Evolutionary conservation across 2,888 invertebrate species (phyloP), one percentile per base, ranked within the genome.

Genomic region (Hyppa rectilinea): DNA sequence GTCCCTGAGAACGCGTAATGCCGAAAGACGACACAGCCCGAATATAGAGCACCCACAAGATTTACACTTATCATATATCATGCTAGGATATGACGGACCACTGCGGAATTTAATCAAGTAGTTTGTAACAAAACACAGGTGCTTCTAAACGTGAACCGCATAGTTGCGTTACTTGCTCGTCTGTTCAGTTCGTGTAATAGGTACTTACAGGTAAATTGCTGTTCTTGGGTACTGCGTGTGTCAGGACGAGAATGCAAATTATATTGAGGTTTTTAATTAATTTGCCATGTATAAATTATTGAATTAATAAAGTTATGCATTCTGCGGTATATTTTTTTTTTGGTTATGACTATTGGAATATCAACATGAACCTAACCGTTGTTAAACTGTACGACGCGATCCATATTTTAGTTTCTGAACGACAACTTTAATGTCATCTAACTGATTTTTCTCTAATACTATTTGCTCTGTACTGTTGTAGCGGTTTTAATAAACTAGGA

Each of bases 81-180:
- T 75, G 67, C 71, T 67, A 70, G 83, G 79, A 82, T 84, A 82
- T 87, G 81, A 87, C 78, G 80, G 76, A 82, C 75, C 79, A 74
- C 64, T 85, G 65, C 34, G 84, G 86, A 87, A 87, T 87, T 87
- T 88, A 89, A 89, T 89, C 87, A 87, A 88, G 87, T 82, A 86
- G 80, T 82, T 84, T 74, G 74, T 69, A 81, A 83, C 85, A 86
- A 85, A 88, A 85, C 88, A 85, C 89, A 88, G 88, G 88, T 88
- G 87, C 76, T 83, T 79, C 67, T 82, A 85, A 87, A 86, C 81
- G 87, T 85, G 85, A 84, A 83, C 80, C 81, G 85, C 84, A 87
- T 78, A 71, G 58, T 76, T 69, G 60, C 31, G 71, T 70, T 72
- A 52, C 60, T 75, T 78, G 87, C 84, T 86, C 84, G 85, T 85